Base-by-base conservation (phyloP, 2,797 vertebrate genomes). In the Limosa lapponica region DNA sequence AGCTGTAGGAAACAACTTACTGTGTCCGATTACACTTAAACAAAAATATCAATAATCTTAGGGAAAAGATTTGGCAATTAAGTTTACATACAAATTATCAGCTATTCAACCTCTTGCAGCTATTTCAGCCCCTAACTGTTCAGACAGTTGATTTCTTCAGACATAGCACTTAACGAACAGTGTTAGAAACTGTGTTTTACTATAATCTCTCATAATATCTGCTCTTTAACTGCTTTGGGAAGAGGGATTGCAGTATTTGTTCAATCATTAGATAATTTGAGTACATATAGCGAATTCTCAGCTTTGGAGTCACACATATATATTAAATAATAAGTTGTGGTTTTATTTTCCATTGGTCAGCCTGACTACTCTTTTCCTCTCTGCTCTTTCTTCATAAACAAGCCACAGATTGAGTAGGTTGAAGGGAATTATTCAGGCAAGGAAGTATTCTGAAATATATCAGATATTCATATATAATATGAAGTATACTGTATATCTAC, bases 1-100 rank as follows among this genome's bases (percentile, higher is more conserved):
- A 89, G 18, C 17, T 82, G n/a, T 37, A 85, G 22, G 11, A 74
- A 83, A n/a, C 8, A 59, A 36, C 25, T 80, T 62, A 61, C 17
- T 86, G 44, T 57, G 30, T 59, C 61, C 88, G 30, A 66, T 67
- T 24, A 79, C n/a, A 41, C 30, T 73, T 91, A 82, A 80, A 92
- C 5, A 5, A 43, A 79, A 89, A 61, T 75, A 67, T 59, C 24
- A 79, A 41, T 27, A 67, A 59, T 28, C 44, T 52, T 19, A 81
- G 87, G 39, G 48, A 81, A 48, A 10, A 43, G 13, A n/a, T n/a
- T 19, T 75, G 67, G 32, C 48, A 87, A 71, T 64, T 81, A 43
- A 52, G 14, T 77, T 69, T 89, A 77, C 58, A 74, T 25, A 59
- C 3, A 70, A 59, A 27, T 66, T 62, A 67, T 34, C 0, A 4